These are phyloP conservation scores for Centroberyx gerrardi DNA, from an alignment of 2,797 vertebrate genomes.

Conservation along the genomic window DNA sequence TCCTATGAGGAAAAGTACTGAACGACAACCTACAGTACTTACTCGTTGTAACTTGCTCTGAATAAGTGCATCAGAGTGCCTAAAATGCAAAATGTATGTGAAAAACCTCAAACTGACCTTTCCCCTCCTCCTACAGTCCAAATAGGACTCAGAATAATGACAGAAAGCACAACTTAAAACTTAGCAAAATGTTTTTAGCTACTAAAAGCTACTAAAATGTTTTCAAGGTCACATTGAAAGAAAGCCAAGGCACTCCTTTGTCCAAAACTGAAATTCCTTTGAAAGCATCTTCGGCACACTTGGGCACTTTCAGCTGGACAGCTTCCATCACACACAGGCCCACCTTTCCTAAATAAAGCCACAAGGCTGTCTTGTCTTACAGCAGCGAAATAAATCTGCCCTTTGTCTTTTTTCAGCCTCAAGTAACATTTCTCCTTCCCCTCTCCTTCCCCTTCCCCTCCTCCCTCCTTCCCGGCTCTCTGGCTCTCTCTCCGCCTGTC, in stretches of 20 bases:
- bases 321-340: neutral
- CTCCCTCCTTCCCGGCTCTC: neutral
- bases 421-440: slow-evolving; percentile 39
- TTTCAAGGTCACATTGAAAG: neutral
- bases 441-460: slow-evolving; percentile 4
- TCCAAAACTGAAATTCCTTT: neutral
- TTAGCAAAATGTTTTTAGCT: neutral
- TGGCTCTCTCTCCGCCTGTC: slow-evolving; percentile 26
- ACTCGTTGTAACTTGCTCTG: no score
- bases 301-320: no score
- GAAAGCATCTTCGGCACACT: neutral
- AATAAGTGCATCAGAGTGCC: neutral
- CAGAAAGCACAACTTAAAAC: neutral
- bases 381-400: neutral
- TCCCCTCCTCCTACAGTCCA: neutral
- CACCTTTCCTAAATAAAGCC: neutral
- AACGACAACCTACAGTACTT: no score
- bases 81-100: neutral
- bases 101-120: neutral
- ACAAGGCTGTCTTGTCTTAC: slow-evolving; percentile 17
- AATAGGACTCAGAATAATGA: neutral
- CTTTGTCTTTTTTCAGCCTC: slow-evolving; percentile 18
- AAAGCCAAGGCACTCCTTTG: neutral
- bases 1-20: neutral
- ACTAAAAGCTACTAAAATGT: neutral